Evolutionary conservation across 2,888 invertebrate genomes (phyloP).

Genomic region (Cataglyphis cursor): DNA sequence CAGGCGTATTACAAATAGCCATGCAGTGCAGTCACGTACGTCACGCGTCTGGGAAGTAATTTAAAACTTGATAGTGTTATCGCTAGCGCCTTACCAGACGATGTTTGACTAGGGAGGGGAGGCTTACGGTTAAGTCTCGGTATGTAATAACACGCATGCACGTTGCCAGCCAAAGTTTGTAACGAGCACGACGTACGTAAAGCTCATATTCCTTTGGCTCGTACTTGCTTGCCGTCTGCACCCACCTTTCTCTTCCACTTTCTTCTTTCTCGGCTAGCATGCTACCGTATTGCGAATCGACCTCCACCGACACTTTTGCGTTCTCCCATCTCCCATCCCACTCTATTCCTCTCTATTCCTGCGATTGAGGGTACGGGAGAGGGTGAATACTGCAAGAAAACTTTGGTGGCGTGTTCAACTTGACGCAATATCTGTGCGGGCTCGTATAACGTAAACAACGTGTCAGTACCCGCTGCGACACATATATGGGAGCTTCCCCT

Average conservation of each 20-base stretch:
- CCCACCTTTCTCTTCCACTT: slow-evolving; percentile 50
- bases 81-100: slow-evolving; percentile 65
- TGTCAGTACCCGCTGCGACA: slow-evolving; percentile 66
- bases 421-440: slow-evolving; percentile 76
- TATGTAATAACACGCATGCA: slow-evolving; percentile 81
- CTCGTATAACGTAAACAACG: slow-evolving; percentile 74
- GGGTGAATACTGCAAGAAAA: slow-evolving; percentile 72
- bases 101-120: slow-evolving; percentile 74
- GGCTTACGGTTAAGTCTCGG: slow-evolving; percentile 78
- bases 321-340: slow-evolving; percentile 12
- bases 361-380: slow-evolving; percentile 10
- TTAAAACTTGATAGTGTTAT: slow-evolving; percentile 72
- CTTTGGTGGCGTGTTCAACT: slow-evolving; percentile 76
- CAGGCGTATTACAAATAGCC: slow-evolving; percentile 22
- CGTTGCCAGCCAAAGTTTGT: slow-evolving; percentile 78
- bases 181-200: slow-evolving; percentile 76
- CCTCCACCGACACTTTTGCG: slow-evolving; percentile 51
- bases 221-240: slow-evolving; percentile 55
- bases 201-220: slow-evolving; percentile 56
- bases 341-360: slow-evolving; percentile 13
- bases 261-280: slow-evolving; percentile 43
- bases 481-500: slow-evolving; percentile 56
- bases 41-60: slow-evolving; percentile 67
- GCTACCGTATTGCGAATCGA: slow-evolving; percentile 60
- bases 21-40: slow-evolving; percentile 43